phyloP scores from a whole-genome alignment of 2,888 invertebrate genomes.

The Aleiodes testaceus region DNA sequence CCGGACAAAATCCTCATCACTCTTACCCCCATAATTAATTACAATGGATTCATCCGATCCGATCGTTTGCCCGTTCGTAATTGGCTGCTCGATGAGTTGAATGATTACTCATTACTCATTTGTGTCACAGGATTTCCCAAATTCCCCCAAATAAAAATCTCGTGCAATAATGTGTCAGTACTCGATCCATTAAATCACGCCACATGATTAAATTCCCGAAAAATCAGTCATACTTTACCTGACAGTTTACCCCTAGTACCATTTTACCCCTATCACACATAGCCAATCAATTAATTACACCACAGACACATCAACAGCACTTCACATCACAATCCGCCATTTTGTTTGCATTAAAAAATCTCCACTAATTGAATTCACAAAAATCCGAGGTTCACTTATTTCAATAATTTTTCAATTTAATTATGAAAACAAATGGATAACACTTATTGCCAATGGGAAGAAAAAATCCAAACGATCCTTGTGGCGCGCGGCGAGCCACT shows the following conservation, averaged over 20 bases:
- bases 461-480: constrained; percentile 56
- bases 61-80: constrained; percentile 27
- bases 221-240: constrained; percentile 32
- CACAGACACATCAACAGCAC: background rate
- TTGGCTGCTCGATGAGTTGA: constrained; percentile 37
- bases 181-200: constrained; percentile 19
- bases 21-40: constrained; percentile 42
- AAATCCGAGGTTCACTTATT: no score
- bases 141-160: background rate
- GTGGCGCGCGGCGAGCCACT: constrained; percentile 71
- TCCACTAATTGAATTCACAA: no score
- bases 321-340: no score
- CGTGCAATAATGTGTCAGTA: constrained; percentile 9
- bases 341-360: no score
- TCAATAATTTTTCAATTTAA: no score
- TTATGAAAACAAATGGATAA: no score
- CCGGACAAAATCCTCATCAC: background rate
- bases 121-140: background rate
- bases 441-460: constrained; percentile 22
- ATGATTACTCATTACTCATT: constrained; percentile 41
- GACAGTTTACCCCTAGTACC: background rate
- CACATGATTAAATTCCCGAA: constrained; percentile 50
- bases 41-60: constrained; percentile 31
- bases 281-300: background rate
- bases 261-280: background rate